phyloP scores from a whole-genome alignment of 2,797 vertebrate genomes.

The Melanogrammus aeglefinus region DNA sequence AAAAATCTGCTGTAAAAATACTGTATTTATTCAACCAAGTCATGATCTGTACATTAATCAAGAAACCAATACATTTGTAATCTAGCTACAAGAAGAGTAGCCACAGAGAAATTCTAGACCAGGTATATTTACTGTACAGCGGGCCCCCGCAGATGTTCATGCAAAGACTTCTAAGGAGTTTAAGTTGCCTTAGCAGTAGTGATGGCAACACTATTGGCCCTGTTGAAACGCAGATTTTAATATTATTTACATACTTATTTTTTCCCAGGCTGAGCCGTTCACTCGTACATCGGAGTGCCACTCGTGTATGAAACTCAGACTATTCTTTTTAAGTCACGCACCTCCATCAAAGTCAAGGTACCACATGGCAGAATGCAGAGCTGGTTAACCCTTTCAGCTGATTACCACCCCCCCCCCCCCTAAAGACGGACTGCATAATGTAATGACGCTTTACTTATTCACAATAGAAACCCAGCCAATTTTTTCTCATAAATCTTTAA shows the following conservation, averaged over 20 bases:
- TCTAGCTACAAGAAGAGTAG: neutral
- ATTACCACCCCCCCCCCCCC: neutral
- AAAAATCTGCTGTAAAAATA: neutral
- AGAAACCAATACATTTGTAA: neutral
- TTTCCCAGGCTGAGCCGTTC: neutral
- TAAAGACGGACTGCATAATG: neutral
- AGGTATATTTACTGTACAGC: neutral
- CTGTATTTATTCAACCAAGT: neutral
- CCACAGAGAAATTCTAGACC: neutral
- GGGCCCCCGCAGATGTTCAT: neutral
- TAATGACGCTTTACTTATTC: neutral
- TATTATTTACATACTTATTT: neutral
- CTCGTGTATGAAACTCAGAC: neutral
- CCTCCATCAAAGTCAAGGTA: neutral
- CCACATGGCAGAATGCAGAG: neutral
- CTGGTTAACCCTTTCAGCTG: neutral
- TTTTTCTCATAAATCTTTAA: constrained; percentile 75
- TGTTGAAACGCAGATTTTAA: neutral
- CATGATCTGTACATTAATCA: neutral
- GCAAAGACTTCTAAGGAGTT: neutral
- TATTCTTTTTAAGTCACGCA: neutral
- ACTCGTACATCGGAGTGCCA: neutral
- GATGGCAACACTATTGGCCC: neutral
- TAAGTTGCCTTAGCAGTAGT: neutral
- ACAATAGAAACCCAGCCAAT: constrained; percentile 1